phyloP scores from a whole-genome alignment of 92 coral and sea anemone species.

The Pocillopora grandis region DNA sequence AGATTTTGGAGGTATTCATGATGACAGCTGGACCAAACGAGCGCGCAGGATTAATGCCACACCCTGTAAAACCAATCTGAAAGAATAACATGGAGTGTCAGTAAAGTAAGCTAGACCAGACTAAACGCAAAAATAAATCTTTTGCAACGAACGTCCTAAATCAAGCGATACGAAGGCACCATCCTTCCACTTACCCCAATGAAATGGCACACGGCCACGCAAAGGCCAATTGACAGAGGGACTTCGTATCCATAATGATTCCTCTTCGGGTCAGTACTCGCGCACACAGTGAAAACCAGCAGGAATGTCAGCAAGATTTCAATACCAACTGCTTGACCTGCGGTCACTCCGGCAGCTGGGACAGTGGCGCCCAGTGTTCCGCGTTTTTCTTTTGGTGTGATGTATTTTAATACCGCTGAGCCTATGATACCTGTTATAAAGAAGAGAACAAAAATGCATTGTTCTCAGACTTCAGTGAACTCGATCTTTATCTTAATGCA shows the following conservation, averaged over 20 bases:
- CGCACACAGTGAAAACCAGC: constrained; percentile 88
- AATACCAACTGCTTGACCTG: constrained; percentile 87
- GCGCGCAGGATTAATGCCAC: constrained; percentile 96
- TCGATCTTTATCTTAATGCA: too few species aligned
- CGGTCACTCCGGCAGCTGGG: constrained; percentile 77
- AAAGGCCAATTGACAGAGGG: constrained; percentile 89
- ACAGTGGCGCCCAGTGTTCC: constrained; percentile 82
- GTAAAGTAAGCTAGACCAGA: background rate
- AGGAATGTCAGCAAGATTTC: constrained; percentile 88
- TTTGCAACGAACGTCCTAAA: too few species aligned
- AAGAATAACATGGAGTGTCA: background rate
- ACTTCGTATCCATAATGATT: constrained; percentile 88
- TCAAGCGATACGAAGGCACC: background rate
- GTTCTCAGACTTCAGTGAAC: background rate
- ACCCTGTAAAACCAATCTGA: constrained; percentile 92
- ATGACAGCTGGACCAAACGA: constrained; percentile 95
- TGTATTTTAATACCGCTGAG: constrained; percentile 83
- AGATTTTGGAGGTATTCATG: constrained; percentile 64
- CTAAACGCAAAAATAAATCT: background rate
- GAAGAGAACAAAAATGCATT: background rate
- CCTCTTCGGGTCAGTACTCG: constrained; percentile 81
- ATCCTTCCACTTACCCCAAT: constrained; percentile 72
- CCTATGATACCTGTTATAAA: constrained; percentile 78
- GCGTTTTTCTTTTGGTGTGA: constrained; percentile 80
- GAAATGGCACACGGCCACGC: constrained; percentile 86